Base-by-base conservation (phyloP, 2,113 vertebrate genomes). In the Oryzias javanicus region DNA sequence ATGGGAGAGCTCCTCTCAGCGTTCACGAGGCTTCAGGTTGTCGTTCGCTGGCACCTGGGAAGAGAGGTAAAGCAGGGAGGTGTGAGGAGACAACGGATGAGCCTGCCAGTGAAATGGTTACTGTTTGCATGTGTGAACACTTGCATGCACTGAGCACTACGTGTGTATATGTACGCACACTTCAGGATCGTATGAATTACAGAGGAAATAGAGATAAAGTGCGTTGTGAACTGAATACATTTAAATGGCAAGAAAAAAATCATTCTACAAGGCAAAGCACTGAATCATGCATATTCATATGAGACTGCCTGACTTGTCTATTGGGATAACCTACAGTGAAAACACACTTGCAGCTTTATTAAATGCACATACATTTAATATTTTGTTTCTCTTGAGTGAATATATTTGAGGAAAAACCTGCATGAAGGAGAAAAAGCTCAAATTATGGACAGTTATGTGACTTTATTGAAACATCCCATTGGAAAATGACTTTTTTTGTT, bases 1-100 rank as follows among this genome's bases (percentile, higher is more conserved):
- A 77, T 78, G 42, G 60, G 76, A 71, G 78, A 84, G 77, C 73
- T 85, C 82, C 67, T 86, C 65, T 80, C 71, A 60, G 74, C 75
- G 78, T 76, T 86, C 70, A 68, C 72, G 76, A 66, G 66, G 66
- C 57, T 82, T 78, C 74, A 58, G 81, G 76, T 84, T 64, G 45
- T 87, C 74, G 84, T 86, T 79, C 79, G 81, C 80, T 79, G 81
- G 86, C 88, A 91, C 90, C 90, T 92, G 80, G 56, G 65, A 67
- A 63, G 64, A 81, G 64, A 77, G 56, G 73, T 22, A 75, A 64
- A 72, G 75, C 15, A 47, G 71, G 29, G 46, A 67, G 58, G 55
- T 22, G 42, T 55, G 41, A 70, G 63, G 62, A 60, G 40, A 74
- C 64, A 55, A 42, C 60, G 53, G 49, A 49, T 50, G 60, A 81